Evolutionary conservation across 2,113 vertebrate genomes (phyloP).

Genomic region (Vanacampus margaritifer): DNA sequence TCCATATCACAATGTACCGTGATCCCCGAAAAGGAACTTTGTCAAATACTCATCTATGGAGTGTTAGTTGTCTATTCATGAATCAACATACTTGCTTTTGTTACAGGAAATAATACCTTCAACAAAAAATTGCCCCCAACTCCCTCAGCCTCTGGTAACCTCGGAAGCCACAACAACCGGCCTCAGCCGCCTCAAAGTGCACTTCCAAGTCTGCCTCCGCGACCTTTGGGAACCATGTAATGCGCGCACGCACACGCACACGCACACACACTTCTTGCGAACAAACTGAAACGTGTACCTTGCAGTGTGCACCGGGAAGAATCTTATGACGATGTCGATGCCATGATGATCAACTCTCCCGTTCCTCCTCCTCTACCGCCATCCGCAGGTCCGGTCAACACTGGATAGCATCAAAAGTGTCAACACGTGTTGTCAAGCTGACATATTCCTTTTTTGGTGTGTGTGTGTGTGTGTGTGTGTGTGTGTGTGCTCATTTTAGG

Average conservation of each 20-base stretch:
- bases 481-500: too few species aligned
- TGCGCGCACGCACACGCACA: conserved; percentile 4
- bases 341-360: conserved; percentile 16
- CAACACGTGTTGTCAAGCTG: not conserved
- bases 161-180: conserved; percentile 38
- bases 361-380: conserved; percentile 48
- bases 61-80: too few species aligned
- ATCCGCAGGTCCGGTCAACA: conserved; percentile 41
- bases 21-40: too few species aligned
- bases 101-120: conserved; percentile 34
- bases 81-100: conserved; percentile 7
- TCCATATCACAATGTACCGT: too few species aligned
- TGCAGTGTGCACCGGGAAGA: conserved; percentile 69
- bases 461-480: too few species aligned
- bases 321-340: conserved; percentile 78
- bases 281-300: conserved; percentile 6
- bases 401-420: not conserved
- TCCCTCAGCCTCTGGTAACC: conserved; percentile 38
- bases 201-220: conserved; percentile 80
- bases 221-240: conserved; percentile 69
- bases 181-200: conserved; percentile 41
- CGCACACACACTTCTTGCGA: too few species aligned
- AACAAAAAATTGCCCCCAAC: conserved; percentile 32
- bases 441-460: not conserved
- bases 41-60: too few species aligned